Base-by-base conservation (phyloP, 2,888 invertebrate species). In the Drosophila stalkeri region DNA sequence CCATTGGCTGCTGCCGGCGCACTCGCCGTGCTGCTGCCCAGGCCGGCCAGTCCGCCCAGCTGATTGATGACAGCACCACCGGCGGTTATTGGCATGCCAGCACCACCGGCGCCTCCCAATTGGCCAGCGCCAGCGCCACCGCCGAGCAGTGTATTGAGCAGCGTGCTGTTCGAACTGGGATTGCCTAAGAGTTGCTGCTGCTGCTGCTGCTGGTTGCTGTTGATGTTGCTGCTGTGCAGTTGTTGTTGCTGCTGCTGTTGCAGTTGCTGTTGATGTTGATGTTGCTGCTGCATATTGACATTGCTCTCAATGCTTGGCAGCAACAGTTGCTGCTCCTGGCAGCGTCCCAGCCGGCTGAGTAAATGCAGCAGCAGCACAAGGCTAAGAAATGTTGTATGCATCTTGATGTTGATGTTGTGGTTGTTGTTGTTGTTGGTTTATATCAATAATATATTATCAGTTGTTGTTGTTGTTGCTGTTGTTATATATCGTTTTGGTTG, bases 111-210 rank as follows among this genome's bases (percentile, higher is more conserved):
- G 14, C 35, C 64, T 14, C 37, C 37, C 37, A 39, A 39, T 39
- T 39, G 37, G 7, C 16, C 37, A 39, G 37, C 37, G 6, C 37
- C 27, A 9, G 68, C 37, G 14, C 33, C 62, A 6, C 20, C 16
- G 55, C 63, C 57, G 64, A 65, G 68, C 14, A 80, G 72, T 60
- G 91, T 88, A 35, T 77, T 91, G 43, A 90, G 77, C 46, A 91
- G 35, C n/a, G 91, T 81, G 72, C 91, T 91, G 66, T 86, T 81
- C 43, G 69, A 64, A 18, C 77, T 72, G 56, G 64, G 67, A 56
- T 80, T 82, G 69, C 55, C 16, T 14, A 56, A 41, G 27, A 37
- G 33, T 12, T 54, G 54, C 20, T 64, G 66, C 2, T 64, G 64
- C 16, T 75, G 72, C 68, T 69, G 59, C 0, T 73, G 33, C 52